A percentile compares a stretch with the other conserved stretches of the same genome.
These are phyloP conservation scores for Leptopilina clavipes DNA, from an alignment of 1,140 invertebrate genomes.

Conservation along the genomic window DNA sequence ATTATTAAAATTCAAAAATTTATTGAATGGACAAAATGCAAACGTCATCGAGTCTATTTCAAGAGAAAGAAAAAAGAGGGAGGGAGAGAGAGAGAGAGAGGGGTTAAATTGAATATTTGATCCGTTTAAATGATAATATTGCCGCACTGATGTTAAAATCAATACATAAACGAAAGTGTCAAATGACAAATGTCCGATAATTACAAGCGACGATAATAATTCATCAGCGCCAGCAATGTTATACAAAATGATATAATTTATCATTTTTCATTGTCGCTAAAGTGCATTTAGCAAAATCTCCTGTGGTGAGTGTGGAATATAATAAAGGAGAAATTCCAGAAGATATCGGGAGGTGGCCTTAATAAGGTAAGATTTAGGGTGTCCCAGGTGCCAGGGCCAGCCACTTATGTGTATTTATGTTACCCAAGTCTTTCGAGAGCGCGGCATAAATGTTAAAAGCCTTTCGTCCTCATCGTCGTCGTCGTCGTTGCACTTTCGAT, in stretches of 20 bases:
- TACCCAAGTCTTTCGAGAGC: constrained; percentile 47
- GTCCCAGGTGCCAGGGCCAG: constrained; percentile 54
- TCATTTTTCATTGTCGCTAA: not conserved
- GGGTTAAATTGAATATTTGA: no score
- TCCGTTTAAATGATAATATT: no score
- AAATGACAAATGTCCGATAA: constrained; percentile 3
- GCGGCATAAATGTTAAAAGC: constrained; percentile 58
- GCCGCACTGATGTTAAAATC: not conserved
- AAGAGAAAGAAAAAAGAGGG: no score
- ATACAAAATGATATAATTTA: not conserved
- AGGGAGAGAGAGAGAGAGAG: no score
- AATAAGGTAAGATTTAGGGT: constrained; percentile 59
- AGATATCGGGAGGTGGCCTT: constrained; percentile 48
- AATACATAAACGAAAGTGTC: not conserved
- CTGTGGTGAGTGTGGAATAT: not conserved
- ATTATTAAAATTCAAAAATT: no score
- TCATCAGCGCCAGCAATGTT: not conserved
- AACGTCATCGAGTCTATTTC: no score
- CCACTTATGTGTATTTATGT: constrained; percentile 54
- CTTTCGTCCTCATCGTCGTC: constrained; percentile 36
- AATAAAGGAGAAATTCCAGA: constrained; percentile 9
- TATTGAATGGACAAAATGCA: no score
- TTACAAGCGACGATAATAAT: not conserved
- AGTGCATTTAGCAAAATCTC: constrained; percentile 12
- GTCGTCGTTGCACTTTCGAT: constrained; percentile 46